These are phyloP conservation scores for Parthenolecanium corni DNA, from an alignment of 2,888 invertebrate genomes.

Conservation along the genomic window DNA sequence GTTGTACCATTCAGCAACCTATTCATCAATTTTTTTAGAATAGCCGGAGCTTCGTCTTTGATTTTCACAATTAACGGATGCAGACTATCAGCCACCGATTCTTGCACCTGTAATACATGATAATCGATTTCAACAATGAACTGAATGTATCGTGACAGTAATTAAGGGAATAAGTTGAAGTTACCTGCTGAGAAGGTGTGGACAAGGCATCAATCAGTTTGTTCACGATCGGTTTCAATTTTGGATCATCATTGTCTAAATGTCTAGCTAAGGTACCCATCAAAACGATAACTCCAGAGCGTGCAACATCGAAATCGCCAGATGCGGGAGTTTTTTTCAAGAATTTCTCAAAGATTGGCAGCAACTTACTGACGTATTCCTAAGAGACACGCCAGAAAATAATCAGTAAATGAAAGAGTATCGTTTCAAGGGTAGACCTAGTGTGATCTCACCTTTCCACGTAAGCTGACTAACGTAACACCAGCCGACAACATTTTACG, in stretches of 20 bases:
- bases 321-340: constrained; percentile 77
- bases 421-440: background rate
- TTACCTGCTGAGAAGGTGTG: constrained; percentile 88
- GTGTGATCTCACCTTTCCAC: constrained; percentile 64
- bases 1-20: constrained; percentile 80
- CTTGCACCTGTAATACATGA: constrained; percentile 84
- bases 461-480: constrained; percentile 77
- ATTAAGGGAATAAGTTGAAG: too few relatives aligned
- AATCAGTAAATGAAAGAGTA: background rate
- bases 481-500: constrained; percentile 89
- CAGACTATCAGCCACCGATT: constrained; percentile 91
- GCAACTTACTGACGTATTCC: constrained; percentile 58
- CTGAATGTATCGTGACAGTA: too few relatives aligned
- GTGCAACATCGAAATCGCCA: constrained; percentile 77
- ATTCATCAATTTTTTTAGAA: constrained; percentile 75
- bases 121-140: too few relatives aligned
- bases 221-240: constrained; percentile 87
- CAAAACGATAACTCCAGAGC: constrained; percentile 90
- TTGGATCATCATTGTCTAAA: constrained; percentile 75
- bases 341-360: constrained; percentile 88
- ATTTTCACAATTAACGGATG: constrained; percentile 87
- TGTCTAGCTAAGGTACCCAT: constrained; percentile 97
- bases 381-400: constrained; percentile 33
- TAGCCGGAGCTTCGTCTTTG: constrained; percentile 75
- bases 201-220: constrained; percentile 80